A percentile compares a stretch with the other conserved stretches of the same genome.
Conservation (phyloP, 2,113 vertebrate genomes). For the Sapayoa aenigma region DNA sequence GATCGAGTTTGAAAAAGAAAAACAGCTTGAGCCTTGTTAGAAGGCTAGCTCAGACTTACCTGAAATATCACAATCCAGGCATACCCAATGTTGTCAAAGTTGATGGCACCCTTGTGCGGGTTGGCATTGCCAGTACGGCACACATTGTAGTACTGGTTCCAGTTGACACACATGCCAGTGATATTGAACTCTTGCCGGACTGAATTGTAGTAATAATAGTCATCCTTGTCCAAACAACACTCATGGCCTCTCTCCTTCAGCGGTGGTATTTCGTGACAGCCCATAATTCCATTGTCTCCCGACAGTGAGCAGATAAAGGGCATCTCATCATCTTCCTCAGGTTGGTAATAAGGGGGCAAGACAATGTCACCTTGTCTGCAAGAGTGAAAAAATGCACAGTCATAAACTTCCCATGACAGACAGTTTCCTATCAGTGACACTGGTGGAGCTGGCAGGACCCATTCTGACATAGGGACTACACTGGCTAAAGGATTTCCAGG, state of each 20-base stretch:
- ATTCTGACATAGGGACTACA: not conserved
- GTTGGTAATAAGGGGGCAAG: slow-evolving; percentile 90
- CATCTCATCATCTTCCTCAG: slow-evolving; percentile 91
- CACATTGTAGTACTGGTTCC: slow-evolving; percentile 96
- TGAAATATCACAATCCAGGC: slow-evolving; percentile 99
- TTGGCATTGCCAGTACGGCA: slow-evolving; percentile 90
- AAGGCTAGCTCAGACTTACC: slow-evolving; percentile 65
- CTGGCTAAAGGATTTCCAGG: not conserved
- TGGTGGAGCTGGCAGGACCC: not conserved
- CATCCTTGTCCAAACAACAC: slow-evolving; percentile 92
- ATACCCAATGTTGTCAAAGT: slow-evolving; percentile 97
- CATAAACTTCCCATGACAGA: not conserved
- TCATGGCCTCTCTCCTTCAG: slow-evolving; percentile 85
- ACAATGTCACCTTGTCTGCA: slow-evolving; percentile 84
- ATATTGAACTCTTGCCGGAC: slow-evolving; percentile 80
- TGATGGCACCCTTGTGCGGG: slow-evolving; percentile 97
- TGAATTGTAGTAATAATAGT: slow-evolving; percentile 83
- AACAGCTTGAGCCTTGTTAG: not conserved
- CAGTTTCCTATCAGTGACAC: not conserved
- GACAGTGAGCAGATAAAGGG: slow-evolving; percentile 98
- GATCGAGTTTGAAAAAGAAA: not conserved
- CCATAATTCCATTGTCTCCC: slow-evolving; percentile 97
- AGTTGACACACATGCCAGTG: slow-evolving; percentile 92
- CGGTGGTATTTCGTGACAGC: slow-evolving; percentile 87
- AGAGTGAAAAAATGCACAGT: not conserved